Evolutionary conservation across 2,888 invertebrate species (phyloP), one percentile per base, ranked within the genome.

Genomic region (Scotopteryx bipunctaria): DNA sequence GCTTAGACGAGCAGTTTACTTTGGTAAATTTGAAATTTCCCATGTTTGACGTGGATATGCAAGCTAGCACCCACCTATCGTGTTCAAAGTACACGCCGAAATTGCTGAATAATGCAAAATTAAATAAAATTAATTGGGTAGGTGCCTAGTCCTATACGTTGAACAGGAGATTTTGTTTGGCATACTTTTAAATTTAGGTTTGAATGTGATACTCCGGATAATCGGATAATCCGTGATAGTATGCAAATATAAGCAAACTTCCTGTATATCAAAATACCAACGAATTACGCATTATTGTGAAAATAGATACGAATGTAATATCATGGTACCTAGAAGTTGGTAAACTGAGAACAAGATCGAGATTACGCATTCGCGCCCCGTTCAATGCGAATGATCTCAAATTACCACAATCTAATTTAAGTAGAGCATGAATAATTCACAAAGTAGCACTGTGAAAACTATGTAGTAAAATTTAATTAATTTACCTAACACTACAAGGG

Each of bases 381-480:
- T 35, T 50, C 44, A 41, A 41, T 45, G 19, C 35, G 27, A 50
- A 50, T 49, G 37, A 44, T 57, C 8, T 50, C 43, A 29, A 57
- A 55, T 57, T 25, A 55, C 52, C 8, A 42, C 48, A 32, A 41
- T 48, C 57, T 50, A 50, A 49, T 57, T 42, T 32, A 55, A 51
- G 16, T 43, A 41, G 49, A 55, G 44, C 59, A 44, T 41, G 53
- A 48, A 38, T 16, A 48, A 38, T 25, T 47, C 37, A 38, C 36
- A 42, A 52, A 43, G 25, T 33, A 31, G 19, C 33, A 35, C n/a
- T n/a, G n/a, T n/a, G n/a, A n/a, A n/a, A n/a, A n/a, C n/a, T n/a
- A n/a, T n/a, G n/a, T n/a, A n/a, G n/a, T n/a, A n/a, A n/a, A n/a
- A n/a, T n/a, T n/a, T n/a, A n/a, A n/a, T n/a, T n/a, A n/a, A n/a